Conservation (phyloP, 2,888 invertebrate species). For the Rotaria sp. region DNA sequence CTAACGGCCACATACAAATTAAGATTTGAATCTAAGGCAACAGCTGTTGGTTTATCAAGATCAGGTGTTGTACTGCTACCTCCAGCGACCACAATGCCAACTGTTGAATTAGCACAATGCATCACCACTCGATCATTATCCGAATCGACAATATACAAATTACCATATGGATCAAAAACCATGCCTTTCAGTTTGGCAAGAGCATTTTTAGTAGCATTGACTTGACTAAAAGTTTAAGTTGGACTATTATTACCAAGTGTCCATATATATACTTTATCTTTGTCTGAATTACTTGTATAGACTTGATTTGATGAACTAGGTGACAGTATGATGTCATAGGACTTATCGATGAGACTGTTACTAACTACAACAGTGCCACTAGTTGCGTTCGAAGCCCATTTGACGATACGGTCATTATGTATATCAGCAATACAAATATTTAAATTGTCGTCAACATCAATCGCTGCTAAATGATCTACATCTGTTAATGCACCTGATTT, state of each 20-base stretch:
- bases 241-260: background rate
- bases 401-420: background rate
- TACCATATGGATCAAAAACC: background rate
- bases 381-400: background rate
- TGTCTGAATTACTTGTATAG: background rate
- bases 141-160: background rate
- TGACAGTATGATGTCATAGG: background rate
- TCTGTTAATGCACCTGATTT: background rate
- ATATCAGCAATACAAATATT: background rate
- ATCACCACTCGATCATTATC: background rate
- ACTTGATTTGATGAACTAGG: background rate
- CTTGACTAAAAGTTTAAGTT: background rate
- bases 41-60: background rate
- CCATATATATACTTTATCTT: background rate
- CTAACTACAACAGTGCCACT: background rate
- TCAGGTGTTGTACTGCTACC: background rate
- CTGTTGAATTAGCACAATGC: background rate
- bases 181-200: background rate
- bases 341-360: background rate
- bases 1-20: background rate
- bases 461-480: background rate
- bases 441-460: background rate
- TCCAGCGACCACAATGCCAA: background rate
- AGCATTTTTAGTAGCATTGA: background rate
- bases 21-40: background rate